Evolutionary conservation across 2,113 vertebrate genomes (phyloP).

Genomic region (Xiphophorus couchianus): DNA sequence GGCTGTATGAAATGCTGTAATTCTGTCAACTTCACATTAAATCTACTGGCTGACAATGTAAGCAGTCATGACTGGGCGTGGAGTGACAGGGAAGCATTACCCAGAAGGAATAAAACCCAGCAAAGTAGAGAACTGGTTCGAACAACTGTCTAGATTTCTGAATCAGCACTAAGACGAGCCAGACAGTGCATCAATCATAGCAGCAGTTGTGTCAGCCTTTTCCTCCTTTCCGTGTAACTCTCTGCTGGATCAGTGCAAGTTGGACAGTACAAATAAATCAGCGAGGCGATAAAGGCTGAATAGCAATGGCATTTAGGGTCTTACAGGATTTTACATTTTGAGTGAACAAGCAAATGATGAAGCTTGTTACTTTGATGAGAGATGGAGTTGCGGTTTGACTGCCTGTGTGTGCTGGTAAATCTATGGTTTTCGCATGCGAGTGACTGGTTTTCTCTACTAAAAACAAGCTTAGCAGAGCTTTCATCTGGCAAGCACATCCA

Average conservation of each 20-base stretch:
- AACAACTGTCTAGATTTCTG: constrained; percentile 45
- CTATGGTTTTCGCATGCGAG: constrained; percentile 10
- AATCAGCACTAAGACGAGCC: constrained; percentile 57
- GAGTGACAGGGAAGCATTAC: constrained; percentile 50
- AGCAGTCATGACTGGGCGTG: constrained; percentile 36
- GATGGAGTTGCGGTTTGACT: constrained; percentile 16
- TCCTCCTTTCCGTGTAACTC: constrained; percentile 29
- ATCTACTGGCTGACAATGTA: constrained; percentile 40
- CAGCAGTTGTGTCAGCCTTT: constrained; percentile 53
- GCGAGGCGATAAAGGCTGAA: constrained; percentile 40
- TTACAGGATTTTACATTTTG: constrained; percentile 14
- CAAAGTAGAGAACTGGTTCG: constrained; percentile 43
- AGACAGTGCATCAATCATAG: constrained; percentile 65
- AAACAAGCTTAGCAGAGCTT: constrained; percentile 25
- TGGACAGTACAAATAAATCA: constrained; percentile 48
- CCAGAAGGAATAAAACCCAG: constrained; percentile 58
- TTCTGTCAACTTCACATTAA: constrained; percentile 6
- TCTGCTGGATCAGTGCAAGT: constrained; percentile 47
- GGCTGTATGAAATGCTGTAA: neutral
- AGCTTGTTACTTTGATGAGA: constrained; percentile 28
- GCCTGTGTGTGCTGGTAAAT: constrained; percentile 23
- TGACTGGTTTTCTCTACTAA: constrained; percentile 28
- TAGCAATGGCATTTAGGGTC: constrained; percentile 29
- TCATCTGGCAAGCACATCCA: neutral
- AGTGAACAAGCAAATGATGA: constrained; percentile 12